phyloP scores from a whole-genome alignment of 2,888 invertebrate species.

The Eumacrocentrus americanus region DNA sequence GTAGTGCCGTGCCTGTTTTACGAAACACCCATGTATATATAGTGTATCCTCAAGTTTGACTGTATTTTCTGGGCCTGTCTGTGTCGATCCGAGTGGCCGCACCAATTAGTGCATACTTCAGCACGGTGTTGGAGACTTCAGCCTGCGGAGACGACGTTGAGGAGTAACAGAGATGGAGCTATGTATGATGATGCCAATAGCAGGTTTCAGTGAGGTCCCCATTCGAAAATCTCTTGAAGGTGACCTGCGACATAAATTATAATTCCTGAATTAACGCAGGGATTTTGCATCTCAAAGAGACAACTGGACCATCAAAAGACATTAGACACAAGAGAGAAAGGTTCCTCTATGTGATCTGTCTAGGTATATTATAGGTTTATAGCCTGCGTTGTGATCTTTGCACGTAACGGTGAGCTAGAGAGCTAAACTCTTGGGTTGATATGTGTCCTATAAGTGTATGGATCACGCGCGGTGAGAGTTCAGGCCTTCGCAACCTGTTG shows the following conservation, averaged over 20 bases:
- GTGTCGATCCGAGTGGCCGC: conserved; percentile 39
- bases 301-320: too few relatives aligned
- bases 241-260: conserved; percentile 6
- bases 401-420: too few relatives aligned
- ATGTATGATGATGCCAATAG: not conserved
- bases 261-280: conserved; percentile 2
- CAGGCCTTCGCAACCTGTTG: conserved; percentile 13
- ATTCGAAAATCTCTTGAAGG: conserved; percentile 6
- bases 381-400: too few relatives aligned
- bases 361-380: too few relatives aligned
- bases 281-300: not conserved
- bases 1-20: conserved; percentile 8
- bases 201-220: conserved; percentile 8
- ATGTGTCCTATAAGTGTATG: too few relatives aligned
- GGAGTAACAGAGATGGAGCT: not conserved
- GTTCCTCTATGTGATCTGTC: too few relatives aligned
- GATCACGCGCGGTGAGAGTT: conserved; percentile 15
- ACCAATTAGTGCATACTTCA: conserved; percentile 62
- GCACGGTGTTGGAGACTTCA: conserved; percentile 48
- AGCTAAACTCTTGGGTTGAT: too few relatives aligned
- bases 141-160: conserved; percentile 16
- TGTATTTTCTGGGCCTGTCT: conserved; percentile 17
- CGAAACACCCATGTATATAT: conserved; percentile 9
- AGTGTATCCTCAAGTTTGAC: conserved; percentile 6
- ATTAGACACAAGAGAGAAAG: too few relatives aligned